Evolutionary conservation across 2,113 vertebrate genomes (phyloP), one percentile per base, ranked within the genome.

Genomic region (Phalacrocorax pelagicus): DNA sequence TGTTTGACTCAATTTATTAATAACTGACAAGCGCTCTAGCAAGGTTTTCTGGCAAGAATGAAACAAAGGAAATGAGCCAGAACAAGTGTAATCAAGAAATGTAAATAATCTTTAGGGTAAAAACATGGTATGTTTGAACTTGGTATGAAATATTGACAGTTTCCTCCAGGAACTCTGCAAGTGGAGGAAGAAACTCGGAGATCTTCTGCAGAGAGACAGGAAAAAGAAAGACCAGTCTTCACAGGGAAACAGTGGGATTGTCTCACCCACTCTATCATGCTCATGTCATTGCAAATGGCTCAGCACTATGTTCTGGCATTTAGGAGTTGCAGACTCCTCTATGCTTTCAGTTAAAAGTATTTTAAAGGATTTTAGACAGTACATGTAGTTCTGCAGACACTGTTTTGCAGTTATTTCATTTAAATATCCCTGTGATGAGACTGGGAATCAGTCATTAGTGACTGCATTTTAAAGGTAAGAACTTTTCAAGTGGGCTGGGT

Each of bases 31-130:
- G 94, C 47, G 74, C 71, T 90, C 74, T 67, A 94, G 59, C 55
- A 94, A 91, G 84, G 62, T 92, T 96, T 92, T 97, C 79, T 97
- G 94, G 93, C 84, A 97, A 93, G 87, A 96, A 94, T 70, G 73
- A 95, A 97, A 96, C 88, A 97, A 96, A 96, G 96, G 96, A 97
- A 97, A 96, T 89, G 85, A 96, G 66, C 73, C 89, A 96, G 88
- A 92, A 94, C 58, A 94, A 96, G 83, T 90, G 71, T 47, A 96
- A 96, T 97, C 86, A 97, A 96, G 90, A 91, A 96, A 97, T 46
- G 81, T 97, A 97, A 97, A 97, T 95, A 97, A 97, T 95, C 69
- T 83, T 92, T 69, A 94, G 54, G 81, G 88, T 94, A 83, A 93
- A 94, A 96, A 91, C 63, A 75, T 23, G 36, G 73, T 81, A 95